A percentile compares a stretch with the other conserved stretches of the same genome.
Conservation (phyloP, 2,888 invertebrate species). For the Leucophenga maculata region DNA sequence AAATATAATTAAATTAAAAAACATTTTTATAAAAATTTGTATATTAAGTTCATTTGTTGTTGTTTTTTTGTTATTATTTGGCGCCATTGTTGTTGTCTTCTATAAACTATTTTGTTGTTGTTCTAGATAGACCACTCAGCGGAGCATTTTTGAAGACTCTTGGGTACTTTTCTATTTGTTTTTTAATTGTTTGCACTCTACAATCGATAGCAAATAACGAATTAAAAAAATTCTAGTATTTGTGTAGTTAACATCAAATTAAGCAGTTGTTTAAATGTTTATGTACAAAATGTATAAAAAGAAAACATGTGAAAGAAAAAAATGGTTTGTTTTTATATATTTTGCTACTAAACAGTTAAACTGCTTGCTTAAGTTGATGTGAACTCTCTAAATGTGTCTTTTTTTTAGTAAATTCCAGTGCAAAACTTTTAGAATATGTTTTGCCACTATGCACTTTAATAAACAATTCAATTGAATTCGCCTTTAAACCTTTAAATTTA, state of each 20-base stretch:
- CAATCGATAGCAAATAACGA: too few relatives aligned
- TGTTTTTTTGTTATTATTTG: conserved; percentile 44
- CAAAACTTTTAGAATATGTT: too few relatives aligned
- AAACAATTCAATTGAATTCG: conserved; percentile 39
- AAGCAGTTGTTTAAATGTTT: too few relatives aligned
- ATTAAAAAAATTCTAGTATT: too few relatives aligned
- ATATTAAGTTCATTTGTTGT: conserved; percentile 43
- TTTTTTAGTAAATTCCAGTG: conserved; percentile 11
- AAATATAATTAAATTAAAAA: conserved; percentile 49
- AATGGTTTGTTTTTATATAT: too few relatives aligned
- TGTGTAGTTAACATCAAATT: too few relatives aligned
- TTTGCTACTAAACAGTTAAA: too few relatives aligned
- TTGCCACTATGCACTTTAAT: conserved; percentile 14
- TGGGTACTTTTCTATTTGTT: background rate
- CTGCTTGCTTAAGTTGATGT: too few relatives aligned
- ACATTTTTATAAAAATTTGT: conserved; percentile 29
- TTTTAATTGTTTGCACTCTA: background rate
- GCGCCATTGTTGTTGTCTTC: conserved; percentile 44
- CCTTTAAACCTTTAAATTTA: conserved; percentile 32
- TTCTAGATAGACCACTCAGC: too few relatives aligned
- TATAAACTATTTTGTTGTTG: background rate
- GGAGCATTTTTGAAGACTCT: too few relatives aligned
- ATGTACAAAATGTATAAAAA: too few relatives aligned
- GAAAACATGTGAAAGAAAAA: too few relatives aligned
- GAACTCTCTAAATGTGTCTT: conserved; percentile 19